Evolutionary conservation across 2,113 vertebrate species (phyloP).

Genomic region (Alethe diademata): DNA sequence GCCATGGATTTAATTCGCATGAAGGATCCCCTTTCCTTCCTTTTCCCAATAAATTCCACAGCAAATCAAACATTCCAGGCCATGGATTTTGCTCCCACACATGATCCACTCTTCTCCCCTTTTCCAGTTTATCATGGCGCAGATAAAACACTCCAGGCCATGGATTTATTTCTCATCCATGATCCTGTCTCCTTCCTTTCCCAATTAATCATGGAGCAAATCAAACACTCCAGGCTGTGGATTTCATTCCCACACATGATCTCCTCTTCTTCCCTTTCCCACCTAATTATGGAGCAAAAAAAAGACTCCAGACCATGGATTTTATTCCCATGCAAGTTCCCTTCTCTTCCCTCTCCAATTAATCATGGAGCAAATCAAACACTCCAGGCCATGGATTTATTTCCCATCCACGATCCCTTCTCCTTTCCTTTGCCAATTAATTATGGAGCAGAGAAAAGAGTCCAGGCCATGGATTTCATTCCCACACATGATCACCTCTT

Average conservation of each 20-base stretch:
- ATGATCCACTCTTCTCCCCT: neutral
- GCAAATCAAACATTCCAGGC: no score
- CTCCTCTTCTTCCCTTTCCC: no score
- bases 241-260: accelerated
- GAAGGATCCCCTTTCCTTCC: neutral
- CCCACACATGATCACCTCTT: neutral
- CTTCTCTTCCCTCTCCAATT: neutral
- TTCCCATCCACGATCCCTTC: neutral
- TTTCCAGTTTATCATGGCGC: accelerated
- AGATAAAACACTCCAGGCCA: accelerated
- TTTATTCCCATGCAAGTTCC: accelerated
- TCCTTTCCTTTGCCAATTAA: accelerated
- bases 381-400: accelerated
- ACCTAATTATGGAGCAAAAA: accelerated
- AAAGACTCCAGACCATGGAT: neutral
- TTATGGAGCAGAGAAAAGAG: accelerated
- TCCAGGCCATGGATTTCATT: neutral
- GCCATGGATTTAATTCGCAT: neutral
- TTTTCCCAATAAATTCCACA: neutral
- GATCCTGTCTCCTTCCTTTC: neutral
- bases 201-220: neutral
- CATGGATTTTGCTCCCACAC: accelerated
- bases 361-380: accelerated
- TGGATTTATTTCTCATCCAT: neutral
- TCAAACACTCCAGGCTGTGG: neutral